These are phyloP conservation scores for Macrocentrus cingulum DNA, from an alignment of 1,140 invertebrate genomes.

Conservation along the genomic window DNA sequence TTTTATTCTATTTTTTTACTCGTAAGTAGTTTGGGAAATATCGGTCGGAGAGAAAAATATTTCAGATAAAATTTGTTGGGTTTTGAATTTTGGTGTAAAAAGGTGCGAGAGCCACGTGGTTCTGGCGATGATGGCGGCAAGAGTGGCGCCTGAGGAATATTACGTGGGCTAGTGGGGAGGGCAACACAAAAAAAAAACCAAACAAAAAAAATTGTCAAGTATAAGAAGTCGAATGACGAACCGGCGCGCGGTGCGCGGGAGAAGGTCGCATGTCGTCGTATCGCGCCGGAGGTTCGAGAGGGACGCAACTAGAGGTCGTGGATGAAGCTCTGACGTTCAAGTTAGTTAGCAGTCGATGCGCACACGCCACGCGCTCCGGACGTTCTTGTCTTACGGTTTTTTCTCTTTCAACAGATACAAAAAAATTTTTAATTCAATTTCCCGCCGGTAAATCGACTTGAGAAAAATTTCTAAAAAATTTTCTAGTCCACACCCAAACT, in stretches of 20 bases:
- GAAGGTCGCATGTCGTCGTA: slow-evolving; percentile 23
- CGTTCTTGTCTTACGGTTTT: slow-evolving; percentile 33
- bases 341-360: slow-evolving; percentile 58
- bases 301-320: slow-evolving; percentile 27
- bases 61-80: no score
- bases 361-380: slow-evolving; percentile 54
- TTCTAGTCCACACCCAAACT: no score
- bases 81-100: no score
- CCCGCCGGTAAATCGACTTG: no score
- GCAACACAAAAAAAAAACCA: background rate
- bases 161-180: slow-evolving; percentile 7
- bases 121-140: no score
- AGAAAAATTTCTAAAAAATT: no score
- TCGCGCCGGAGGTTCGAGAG: background rate
- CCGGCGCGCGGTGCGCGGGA: slow-evolving; percentile 23
- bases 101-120: slow-evolving; percentile 7
- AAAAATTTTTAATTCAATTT: no score
- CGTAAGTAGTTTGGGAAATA: no score
- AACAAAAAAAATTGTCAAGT: slow-evolving; percentile 17
- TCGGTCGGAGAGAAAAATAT: no score
- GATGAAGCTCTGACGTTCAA: slow-evolving; percentile 43
- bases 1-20: no score
- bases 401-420: background rate
- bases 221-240: slow-evolving; percentile 32
- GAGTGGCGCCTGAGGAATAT: slow-evolving; percentile 20